phyloP scores from a whole-genome alignment of 2,888 invertebrate species.

The Hypomecis atomaria region DNA sequence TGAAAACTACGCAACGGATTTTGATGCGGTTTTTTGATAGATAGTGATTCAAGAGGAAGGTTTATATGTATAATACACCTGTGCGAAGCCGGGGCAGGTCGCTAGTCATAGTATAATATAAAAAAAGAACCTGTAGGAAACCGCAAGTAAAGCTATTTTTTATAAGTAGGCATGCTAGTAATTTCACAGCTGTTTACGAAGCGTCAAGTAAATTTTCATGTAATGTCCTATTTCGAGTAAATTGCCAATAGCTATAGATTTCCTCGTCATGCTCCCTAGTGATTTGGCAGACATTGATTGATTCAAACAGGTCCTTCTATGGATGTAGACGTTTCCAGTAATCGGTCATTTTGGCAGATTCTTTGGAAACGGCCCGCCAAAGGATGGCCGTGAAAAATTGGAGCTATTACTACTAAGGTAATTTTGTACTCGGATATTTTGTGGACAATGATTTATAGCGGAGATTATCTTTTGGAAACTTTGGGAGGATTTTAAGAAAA shows the following conservation, averaged over 20 bases:
- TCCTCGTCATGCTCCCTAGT: slow-evolving; percentile 6
- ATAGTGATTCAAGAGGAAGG: too few relatives aligned
- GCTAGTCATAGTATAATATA: too few relatives aligned
- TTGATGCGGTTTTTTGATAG: too few relatives aligned
- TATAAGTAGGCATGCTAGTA: too few relatives aligned
- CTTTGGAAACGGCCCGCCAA: not conserved
- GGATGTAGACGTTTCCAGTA: slow-evolving; percentile 42
- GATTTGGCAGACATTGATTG: slow-evolving; percentile 46
- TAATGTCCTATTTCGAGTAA: not conserved
- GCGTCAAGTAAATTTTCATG: too few relatives aligned
- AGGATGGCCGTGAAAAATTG: slow-evolving; percentile 6
- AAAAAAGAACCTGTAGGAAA: too few relatives aligned
- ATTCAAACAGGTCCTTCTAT: slow-evolving; percentile 32
- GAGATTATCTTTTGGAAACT: not conserved
- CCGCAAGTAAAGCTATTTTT: too few relatives aligned
- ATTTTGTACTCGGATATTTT: slow-evolving; percentile 2
- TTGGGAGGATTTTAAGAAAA: not conserved
- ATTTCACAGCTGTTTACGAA: too few relatives aligned
- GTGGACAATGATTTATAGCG: not conserved
- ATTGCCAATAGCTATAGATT: not conserved
- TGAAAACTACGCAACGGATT: too few relatives aligned
- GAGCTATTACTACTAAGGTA: not conserved
- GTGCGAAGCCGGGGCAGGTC: too few relatives aligned
- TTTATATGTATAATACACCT: too few relatives aligned
- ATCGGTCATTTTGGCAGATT: slow-evolving; percentile 38